Evolutionary conservation across 2,888 invertebrate genomes (phyloP), one percentile per base, ranked within the genome.

Genomic region (Malthinus seriepunctatus): DNA sequence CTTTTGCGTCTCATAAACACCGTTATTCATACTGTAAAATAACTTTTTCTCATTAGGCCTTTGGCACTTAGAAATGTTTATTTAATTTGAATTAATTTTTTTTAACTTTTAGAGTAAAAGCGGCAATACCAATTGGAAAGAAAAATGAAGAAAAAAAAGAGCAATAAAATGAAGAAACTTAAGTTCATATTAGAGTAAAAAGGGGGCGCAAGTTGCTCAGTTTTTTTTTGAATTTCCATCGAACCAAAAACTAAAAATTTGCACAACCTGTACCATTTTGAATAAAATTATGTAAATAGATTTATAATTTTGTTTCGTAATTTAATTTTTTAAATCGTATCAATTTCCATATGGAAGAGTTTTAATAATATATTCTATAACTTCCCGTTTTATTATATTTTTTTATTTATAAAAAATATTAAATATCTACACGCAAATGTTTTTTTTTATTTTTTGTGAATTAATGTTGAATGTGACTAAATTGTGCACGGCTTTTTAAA

Each of bases 71-170:
- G n/a, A n/a, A n/a, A n/a, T n/a, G n/a, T 23, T 23, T 1, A 49
- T 5, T 12, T 42, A 1, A 42, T 15, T 9, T 9, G 23, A 23
- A 1, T 5, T 2, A 48, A 23, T 8, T 50, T 58, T 68, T 67
- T 63, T 64, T 23, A 5, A 23, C 2, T 23, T 81, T 32, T 82
- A 94, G 94, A 79, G 89, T 94, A 73, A 90, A 90, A 79, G 91
- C 90, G 72, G 92, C 92, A 70, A 88, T 94, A 79, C 94, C 94
- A 65, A 87, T 93, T 79, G 93, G 93, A 79, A 89, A 92, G 83
- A 93, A 92, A 82, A 77, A 86, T 67, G 91, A 93, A 77, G 87
- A 89, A 74, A 88, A 89, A 77, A 93, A 93, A 83, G 91, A 91
- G 82, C 90, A 91, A 84, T 91, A 89, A 84, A 78, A 46, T 32